phyloP scores from a whole-genome alignment of 2,113 vertebrate species.

The Cyphomyrus plagiostoma region DNA sequence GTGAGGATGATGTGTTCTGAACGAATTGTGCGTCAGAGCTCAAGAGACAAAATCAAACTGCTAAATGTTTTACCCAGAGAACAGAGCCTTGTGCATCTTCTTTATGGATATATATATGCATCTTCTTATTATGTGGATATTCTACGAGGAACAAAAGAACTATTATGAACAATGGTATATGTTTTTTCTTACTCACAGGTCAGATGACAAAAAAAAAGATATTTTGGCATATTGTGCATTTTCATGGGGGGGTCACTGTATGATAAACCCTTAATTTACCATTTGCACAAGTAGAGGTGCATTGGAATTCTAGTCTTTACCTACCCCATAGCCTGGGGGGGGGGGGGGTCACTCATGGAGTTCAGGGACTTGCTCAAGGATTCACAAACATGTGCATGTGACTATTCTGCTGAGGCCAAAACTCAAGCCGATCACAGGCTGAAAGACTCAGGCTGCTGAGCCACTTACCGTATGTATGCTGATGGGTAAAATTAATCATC shows the following conservation, averaged over 20 bases:
- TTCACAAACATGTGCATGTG: background rate
- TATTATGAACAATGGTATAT: background rate
- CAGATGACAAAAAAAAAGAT: background rate
- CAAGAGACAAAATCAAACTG: background rate
- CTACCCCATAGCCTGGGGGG: background rate
- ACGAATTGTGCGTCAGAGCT: background rate
- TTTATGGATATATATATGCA: background rate
- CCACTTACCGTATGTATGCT: background rate
- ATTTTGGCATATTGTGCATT: background rate
- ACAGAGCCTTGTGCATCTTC: background rate
- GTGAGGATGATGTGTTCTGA: background rate
- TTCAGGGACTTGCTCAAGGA: background rate
- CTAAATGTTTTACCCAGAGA: background rate
- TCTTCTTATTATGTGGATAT: background rate
- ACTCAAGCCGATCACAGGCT: background rate
- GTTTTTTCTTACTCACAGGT: background rate
- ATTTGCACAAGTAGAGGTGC: background rate
- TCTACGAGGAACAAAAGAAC: background rate
- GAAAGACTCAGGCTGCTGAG: background rate
- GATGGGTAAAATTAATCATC: background rate
- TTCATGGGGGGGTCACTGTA: background rate
- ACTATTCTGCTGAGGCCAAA: background rate
- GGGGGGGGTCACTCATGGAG: background rate
- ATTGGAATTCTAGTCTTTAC: background rate
- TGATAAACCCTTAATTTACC: background rate